These are phyloP conservation scores for Hypotaenidia philippensis DNA, from an alignment of 2,797 vertebrate species.

Conservation along the genomic window DNA sequence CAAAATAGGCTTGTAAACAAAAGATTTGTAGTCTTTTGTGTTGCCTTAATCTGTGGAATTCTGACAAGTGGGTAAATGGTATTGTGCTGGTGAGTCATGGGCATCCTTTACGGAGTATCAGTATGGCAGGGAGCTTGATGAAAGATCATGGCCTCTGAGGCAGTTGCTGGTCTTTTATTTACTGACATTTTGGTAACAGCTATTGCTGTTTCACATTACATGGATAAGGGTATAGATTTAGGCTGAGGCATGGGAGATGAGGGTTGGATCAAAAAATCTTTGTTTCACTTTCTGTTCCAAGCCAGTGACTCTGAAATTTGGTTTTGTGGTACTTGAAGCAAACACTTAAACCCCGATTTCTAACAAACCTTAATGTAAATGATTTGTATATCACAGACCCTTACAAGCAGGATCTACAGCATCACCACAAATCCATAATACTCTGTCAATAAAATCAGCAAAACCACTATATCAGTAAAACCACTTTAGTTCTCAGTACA, in stretches of 20 bases:
- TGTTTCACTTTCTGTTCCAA: conserved; percentile 5
- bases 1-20: background rate
- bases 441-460: background rate
- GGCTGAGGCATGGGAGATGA: background rate
- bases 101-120: background rate
- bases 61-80: background rate
- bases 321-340: background rate
- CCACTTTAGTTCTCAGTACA: background rate
- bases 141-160: background rate
- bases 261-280: background rate
- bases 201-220: background rate
- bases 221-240: background rate
- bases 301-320: background rate
- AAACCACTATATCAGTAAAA: background rate
- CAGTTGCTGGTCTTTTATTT: background rate
- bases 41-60: background rate
- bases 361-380: background rate
- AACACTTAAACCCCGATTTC: background rate
- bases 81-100: background rate
- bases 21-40: background rate
- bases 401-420: background rate
- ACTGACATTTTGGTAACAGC: background rate
- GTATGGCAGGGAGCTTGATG: background rate
- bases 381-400: background rate
- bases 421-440: background rate